Conservation (phyloP, 2,888 invertebrate species). For the Artemia sinica region DNA sequence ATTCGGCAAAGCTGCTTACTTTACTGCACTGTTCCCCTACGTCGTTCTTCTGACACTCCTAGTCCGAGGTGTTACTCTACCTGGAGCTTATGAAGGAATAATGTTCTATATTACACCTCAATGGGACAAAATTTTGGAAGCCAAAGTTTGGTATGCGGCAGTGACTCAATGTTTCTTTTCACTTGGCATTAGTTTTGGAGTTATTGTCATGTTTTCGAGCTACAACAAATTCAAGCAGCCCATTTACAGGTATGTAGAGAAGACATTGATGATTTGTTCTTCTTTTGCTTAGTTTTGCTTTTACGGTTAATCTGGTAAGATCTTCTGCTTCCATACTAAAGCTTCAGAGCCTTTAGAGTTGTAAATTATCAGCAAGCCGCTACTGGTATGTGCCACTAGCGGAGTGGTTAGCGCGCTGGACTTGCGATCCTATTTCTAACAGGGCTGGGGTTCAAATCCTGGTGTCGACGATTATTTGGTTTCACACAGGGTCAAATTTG, state of each 20-base stretch:
- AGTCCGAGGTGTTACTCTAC: conserved; percentile 44
- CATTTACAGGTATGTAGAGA: conserved; percentile 17
- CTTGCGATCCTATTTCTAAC: too few relatives aligned
- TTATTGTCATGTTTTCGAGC: conserved; percentile 25
- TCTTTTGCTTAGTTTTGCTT: too few relatives aligned
- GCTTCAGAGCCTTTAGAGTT: too few relatives aligned
- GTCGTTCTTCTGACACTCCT: conserved; percentile 55
- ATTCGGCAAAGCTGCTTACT: conserved; percentile 42
- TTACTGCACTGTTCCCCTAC: conserved; percentile 69
- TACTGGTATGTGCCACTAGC: too few relatives aligned
- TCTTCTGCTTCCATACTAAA: too few relatives aligned
- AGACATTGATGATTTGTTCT: too few relatives aligned
- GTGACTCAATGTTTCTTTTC: conserved; percentile 22
- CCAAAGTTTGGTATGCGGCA: conserved; percentile 31
- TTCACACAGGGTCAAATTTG: too few relatives aligned
- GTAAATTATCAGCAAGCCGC: too few relatives aligned
- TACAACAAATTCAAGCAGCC: conserved; percentile 20
- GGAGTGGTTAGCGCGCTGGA: too few relatives aligned
- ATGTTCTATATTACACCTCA: conserved; percentile 60
- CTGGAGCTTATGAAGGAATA: conserved; percentile 55
- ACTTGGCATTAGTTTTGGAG: conserved; percentile 22
- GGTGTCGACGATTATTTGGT: too few relatives aligned
- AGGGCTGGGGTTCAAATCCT: too few relatives aligned
- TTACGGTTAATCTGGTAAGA: too few relatives aligned
- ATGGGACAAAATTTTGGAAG: conserved; percentile 52